These are phyloP conservation scores for Apodemia zela DNA, from an alignment of 2,888 invertebrate species.

Conservation along the genomic window DNA sequence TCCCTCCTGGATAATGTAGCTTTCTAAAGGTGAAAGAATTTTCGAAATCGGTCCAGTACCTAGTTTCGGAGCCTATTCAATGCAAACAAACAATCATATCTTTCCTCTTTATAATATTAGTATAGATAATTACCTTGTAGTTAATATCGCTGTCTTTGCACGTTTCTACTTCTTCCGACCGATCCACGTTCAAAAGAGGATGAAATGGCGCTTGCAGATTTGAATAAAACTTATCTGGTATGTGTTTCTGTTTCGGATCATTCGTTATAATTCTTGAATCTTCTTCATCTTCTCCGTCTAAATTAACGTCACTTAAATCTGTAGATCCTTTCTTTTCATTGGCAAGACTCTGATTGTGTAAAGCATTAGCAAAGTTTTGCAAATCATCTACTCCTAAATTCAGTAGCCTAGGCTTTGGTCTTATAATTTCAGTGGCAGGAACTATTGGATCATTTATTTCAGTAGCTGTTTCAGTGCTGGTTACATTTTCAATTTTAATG, in stretches of 20 bases:
- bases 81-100: too few species aligned
- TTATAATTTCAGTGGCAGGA: slow-evolving; percentile 36
- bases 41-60: too few species aligned
- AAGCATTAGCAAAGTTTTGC: slow-evolving; percentile 62
- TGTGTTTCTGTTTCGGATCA: slow-evolving; percentile 44
- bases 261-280: slow-evolving; percentile 62
- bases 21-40: too few species aligned
- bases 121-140: slow-evolving; percentile 67
- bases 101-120: too few species aligned
- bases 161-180: slow-evolving; percentile 55
- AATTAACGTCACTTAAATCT: slow-evolving; percentile 89
- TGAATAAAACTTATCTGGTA: slow-evolving; percentile 64
- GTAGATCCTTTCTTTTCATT: slow-evolving; percentile 52
- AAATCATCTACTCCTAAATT: slow-evolving; percentile 66
- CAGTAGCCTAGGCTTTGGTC: slow-evolving; percentile 58
- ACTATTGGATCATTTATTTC: slow-evolving; percentile 34
- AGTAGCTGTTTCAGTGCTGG: slow-evolving; percentile 35
- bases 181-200: slow-evolving; percentile 51
- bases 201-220: slow-evolving; percentile 66
- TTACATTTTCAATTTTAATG: slow-evolving; percentile 36
- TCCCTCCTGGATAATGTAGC: too few species aligned
- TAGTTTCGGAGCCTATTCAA: too few species aligned
- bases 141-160: slow-evolving; percentile 70
- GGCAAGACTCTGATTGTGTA: slow-evolving; percentile 59
- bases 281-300: slow-evolving; percentile 80